These are phyloP conservation scores for Montipora sp. DNA, from an alignment of 64 coral and sea anemone species.

Conservation along the genomic window DNA sequence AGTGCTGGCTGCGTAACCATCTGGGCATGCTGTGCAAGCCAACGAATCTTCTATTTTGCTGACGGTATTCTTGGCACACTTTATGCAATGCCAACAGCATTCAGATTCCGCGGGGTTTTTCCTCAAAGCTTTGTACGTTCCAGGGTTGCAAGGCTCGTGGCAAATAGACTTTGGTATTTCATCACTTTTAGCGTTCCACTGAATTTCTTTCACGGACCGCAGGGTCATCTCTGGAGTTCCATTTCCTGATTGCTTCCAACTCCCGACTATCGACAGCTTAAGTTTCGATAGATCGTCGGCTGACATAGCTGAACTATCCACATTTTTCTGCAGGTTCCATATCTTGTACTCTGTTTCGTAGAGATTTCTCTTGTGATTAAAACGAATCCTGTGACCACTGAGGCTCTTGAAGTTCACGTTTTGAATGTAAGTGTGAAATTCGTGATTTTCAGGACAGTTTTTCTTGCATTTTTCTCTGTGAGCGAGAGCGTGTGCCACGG, in stretches of 20 bases:
- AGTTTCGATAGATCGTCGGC: conserved; percentile 47
- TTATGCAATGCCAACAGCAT: conserved; percentile 92
- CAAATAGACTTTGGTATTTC: conserved; percentile 68
- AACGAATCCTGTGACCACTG: conserved; percentile 68
- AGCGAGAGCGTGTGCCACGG: conserved; percentile 56
- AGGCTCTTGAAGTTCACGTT: conserved; percentile 70
- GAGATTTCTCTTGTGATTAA: conserved; percentile 49
- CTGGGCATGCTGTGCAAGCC: conserved; percentile 63
- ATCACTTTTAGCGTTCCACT: conserved; percentile 67
- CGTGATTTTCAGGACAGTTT: conserved; percentile 23
- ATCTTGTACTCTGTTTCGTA: conserved; percentile 57
- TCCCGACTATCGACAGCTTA: conserved; percentile 61
- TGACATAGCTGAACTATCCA: conserved; percentile 57
- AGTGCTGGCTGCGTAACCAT: conserved; percentile 54
- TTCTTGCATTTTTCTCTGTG: conserved; percentile 62
- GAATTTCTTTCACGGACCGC: conserved; percentile 18
- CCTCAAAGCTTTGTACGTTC: conserved; percentile 56
- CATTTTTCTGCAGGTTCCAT: conserved; percentile 3
- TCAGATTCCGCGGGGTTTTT: conserved; percentile 9
- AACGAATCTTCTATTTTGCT: conserved; percentile 62
- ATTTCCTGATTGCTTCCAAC: conserved; percentile 51
- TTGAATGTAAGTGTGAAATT: conserved; percentile 61
- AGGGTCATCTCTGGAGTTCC: conserved; percentile 41
- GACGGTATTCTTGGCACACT: conserved; percentile 58
- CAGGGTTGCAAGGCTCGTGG: conserved; percentile 58